phyloP scores from a whole-genome alignment of 2,888 invertebrate genomes.

The Suillia variegata region DNA sequence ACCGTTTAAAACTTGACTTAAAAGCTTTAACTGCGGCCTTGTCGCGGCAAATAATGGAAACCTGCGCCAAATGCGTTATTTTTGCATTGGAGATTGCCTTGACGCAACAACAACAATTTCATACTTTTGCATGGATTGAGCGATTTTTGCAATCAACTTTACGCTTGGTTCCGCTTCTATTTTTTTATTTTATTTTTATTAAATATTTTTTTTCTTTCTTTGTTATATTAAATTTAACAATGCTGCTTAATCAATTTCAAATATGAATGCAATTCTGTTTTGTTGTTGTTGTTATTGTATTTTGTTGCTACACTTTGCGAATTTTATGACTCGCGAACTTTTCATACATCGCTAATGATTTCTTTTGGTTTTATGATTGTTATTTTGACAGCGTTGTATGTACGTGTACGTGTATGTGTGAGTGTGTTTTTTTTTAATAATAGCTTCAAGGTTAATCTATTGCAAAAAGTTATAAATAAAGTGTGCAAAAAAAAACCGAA shows the following conservation, averaged over 20 bases:
- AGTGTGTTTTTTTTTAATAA: not conserved
- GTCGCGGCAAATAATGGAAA: not conserved
- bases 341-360: not conserved
- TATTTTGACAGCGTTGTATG: too few species aligned
- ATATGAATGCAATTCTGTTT: not conserved
- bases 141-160: not conserved
- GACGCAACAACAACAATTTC: not conserved
- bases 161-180: too few species aligned
- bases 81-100: too few species aligned
- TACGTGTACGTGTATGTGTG: too few species aligned
- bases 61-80: too few species aligned
- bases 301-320: not conserved
- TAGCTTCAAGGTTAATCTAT: conserved; percentile 1
- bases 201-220: not conserved
- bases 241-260: not conserved
- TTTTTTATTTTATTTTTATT: not conserved
- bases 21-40: not conserved
- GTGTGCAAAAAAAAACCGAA: not conserved
- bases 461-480: not conserved
- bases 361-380: not conserved
- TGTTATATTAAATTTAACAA: not conserved
- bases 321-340: not conserved
- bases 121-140: not conserved
- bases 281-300: not conserved
- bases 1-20: too few species aligned